Conservation (phyloP, 2,113 vertebrate genomes). For the Pomatorhinus ruficollis region DNA sequence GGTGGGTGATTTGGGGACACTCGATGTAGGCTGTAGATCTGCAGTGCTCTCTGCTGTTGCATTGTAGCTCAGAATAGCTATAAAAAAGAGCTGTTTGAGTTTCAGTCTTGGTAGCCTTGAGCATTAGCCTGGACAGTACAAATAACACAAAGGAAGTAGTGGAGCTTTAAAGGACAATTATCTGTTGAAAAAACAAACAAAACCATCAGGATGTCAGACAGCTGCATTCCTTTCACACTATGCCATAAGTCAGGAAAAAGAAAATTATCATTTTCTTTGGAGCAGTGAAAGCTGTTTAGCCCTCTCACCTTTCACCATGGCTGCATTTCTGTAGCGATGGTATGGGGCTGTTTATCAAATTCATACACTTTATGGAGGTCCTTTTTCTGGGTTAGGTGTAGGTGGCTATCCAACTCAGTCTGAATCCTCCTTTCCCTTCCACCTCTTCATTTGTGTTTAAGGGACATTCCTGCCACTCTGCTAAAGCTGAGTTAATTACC, state of each 20-base stretch:
- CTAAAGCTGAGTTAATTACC: neutral
- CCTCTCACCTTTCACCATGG: neutral
- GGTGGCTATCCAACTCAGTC: neutral
- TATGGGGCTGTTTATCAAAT: neutral
- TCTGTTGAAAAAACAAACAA: neutral
- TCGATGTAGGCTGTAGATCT: neutral
- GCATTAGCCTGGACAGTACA: neutral
- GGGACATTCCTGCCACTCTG: neutral
- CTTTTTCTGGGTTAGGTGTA: neutral
- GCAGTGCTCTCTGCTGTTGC: slow-evolving; percentile 14
- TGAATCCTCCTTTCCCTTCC: neutral
- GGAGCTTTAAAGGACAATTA: neutral
- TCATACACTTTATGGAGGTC: neutral
- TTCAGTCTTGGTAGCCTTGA: neutral
- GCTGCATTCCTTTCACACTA: neutral
- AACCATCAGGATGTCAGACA: neutral
- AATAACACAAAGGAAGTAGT: neutral
- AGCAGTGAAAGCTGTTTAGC: neutral
- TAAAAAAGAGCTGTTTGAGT: neutral
- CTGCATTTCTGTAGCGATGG: neutral
- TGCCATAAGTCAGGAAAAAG: neutral
- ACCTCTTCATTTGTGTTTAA: neutral
- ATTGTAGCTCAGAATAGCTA: neutral
- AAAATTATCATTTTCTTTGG: neutral
- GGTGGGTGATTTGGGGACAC: neutral